Conservation (phyloP, 2,888 invertebrate genomes). For the Masnerella sp. region DNA sequence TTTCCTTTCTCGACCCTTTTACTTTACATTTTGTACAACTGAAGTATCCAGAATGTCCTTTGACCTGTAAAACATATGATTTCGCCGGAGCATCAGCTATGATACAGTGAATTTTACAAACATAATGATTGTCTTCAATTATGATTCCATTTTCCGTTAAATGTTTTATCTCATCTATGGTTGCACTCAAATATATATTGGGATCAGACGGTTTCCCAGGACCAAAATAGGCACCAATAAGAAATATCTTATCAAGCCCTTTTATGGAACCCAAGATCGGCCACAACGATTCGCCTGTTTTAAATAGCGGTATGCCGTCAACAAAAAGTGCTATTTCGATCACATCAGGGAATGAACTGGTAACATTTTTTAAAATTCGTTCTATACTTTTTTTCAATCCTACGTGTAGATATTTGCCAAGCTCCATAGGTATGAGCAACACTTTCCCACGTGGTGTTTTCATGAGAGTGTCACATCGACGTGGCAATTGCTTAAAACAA, state of each 20-base stretch:
- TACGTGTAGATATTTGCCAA: constrained; percentile 20
- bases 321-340: constrained; percentile 27
- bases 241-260: constrained; percentile 36
- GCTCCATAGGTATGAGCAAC: neutral
- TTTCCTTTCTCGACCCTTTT: constrained; percentile 51
- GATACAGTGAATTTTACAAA: constrained; percentile 2
- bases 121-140: constrained; percentile 26
- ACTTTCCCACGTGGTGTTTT: constrained; percentile 18
- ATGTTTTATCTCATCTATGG: constrained; percentile 25
- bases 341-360: neutral
- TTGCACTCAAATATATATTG: constrained; percentile 6
- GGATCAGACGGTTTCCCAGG: constrained; percentile 37
- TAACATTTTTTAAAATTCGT: neutral
- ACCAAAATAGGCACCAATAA: constrained; percentile 59
- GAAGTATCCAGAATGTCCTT: constrained; percentile 38
- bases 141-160: constrained; percentile 50
- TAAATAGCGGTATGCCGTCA: constrained; percentile 53
- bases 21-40: constrained; percentile 61
- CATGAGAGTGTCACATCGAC: constrained; percentile 7
- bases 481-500: constrained; percentile 12
- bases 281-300: constrained; percentile 58
- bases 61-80: constrained; percentile 30
- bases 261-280: constrained; percentile 58
- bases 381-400: constrained; percentile 18
- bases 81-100: constrained; percentile 37